A percentile compares a stretch with the other conserved stretches of the same genome.
Conservation (phyloP, 2,113 vertebrate genomes). For the Pristiophorus japonicus region DNA sequence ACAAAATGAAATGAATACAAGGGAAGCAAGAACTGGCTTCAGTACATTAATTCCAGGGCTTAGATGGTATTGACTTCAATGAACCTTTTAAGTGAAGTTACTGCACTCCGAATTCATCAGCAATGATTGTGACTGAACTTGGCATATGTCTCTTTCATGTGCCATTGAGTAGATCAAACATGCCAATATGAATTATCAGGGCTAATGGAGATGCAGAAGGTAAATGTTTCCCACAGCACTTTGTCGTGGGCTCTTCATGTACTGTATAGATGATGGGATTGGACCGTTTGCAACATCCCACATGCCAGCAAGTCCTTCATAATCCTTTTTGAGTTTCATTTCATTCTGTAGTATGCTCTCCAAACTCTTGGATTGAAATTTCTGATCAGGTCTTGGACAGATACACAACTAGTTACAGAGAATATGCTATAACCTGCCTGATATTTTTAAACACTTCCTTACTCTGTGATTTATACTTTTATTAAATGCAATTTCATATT, state of each 20-base stretch:
- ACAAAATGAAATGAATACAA: not conserved
- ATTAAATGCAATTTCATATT: not conserved
- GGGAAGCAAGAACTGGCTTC: not conserved
- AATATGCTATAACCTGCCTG: not conserved
- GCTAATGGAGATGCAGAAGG: slow-evolving; percentile 34
- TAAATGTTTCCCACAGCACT: slow-evolving; percentile 48
- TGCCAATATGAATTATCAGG: slow-evolving; percentile 47
- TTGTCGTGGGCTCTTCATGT: slow-evolving; percentile 52
- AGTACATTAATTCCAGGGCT: not conserved
- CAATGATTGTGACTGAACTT: slow-evolving; percentile 43
- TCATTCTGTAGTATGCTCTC: too few species aligned
- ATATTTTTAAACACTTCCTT: not conserved
- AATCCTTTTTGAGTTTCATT: not conserved
- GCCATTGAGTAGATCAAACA: slow-evolving; percentile 46
- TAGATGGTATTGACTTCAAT: not conserved
- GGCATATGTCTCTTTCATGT: slow-evolving; percentile 48
- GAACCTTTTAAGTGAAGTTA: not conserved
- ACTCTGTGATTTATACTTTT: not conserved
- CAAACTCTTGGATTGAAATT: slow-evolving; percentile 19
- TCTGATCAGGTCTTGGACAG: not conserved
- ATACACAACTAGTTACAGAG: not conserved
- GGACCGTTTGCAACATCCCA: slow-evolving; percentile 51
- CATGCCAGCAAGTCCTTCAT: slow-evolving; percentile 41
- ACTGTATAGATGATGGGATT: slow-evolving; percentile 42
- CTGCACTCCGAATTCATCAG: not conserved